Evolutionary conservation across 2,888 invertebrate genomes (phyloP).

Genomic region (Drosophila rubida): DNA sequence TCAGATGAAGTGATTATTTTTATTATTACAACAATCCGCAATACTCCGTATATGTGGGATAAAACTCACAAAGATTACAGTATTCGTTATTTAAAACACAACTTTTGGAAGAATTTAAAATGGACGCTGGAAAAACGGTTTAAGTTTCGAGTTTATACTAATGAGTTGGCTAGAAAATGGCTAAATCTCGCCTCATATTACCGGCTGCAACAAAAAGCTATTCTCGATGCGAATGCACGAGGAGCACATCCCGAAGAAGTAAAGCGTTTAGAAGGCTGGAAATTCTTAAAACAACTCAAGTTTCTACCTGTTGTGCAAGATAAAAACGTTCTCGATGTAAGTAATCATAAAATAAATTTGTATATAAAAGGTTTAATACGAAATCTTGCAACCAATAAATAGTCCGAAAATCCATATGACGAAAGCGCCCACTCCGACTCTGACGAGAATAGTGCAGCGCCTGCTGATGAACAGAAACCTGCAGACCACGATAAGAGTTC

Average conservation of each 20-base stretch:
- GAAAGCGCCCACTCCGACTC: slow-evolving; percentile 51
- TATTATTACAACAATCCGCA: slow-evolving; percentile 46
- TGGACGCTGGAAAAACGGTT: slow-evolving; percentile 47
- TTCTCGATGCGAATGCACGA: slow-evolving; percentile 43
- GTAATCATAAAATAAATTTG: not conserved
- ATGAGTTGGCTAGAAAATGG: slow-evolving; percentile 52
- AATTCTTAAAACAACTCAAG: slow-evolving; percentile 42
- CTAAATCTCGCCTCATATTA: slow-evolving; percentile 49
- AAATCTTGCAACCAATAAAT: not conserved
- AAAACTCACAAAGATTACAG: slow-evolving; percentile 50
- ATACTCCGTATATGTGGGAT: slow-evolving; percentile 56
- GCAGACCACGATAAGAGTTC: not conserved
- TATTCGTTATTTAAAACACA: slow-evolving; percentile 49
- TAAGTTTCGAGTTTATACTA: slow-evolving; percentile 47
- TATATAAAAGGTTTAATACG: not conserved
- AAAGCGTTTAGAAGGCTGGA: slow-evolving; percentile 53
- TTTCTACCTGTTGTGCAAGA: slow-evolving; percentile 38
- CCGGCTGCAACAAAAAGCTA: slow-evolving; percentile 48
- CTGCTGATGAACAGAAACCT: slow-evolving; percentile 19
- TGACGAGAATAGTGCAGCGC: slow-evolving; percentile 22
- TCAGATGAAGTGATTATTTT: slow-evolving; percentile 47
- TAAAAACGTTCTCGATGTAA: slow-evolving; percentile 40
- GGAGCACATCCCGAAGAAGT: slow-evolving; percentile 50
- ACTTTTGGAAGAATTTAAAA: slow-evolving; percentile 53
- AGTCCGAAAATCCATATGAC: slow-evolving; percentile 46